These are phyloP conservation scores for Andrena chrysosceles DNA, from an alignment of 2,888 invertebrate genomes.

Conservation along the genomic window DNA sequence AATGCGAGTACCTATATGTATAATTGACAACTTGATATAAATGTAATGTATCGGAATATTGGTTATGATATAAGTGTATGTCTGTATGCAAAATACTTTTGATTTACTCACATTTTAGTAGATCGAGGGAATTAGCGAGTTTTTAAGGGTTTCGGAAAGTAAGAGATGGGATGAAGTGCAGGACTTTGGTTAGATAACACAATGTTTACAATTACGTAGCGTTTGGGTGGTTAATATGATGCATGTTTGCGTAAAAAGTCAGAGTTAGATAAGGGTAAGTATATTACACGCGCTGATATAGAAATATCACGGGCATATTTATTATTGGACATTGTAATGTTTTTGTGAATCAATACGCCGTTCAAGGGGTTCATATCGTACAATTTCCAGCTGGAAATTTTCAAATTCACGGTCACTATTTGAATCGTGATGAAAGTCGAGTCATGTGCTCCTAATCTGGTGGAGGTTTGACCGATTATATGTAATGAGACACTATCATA, in stretches of 20 bases:
- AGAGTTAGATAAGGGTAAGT: no score
- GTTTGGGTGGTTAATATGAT: no score
- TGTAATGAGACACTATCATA: neutral
- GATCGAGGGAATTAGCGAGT: neutral
- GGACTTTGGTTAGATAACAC: no score
- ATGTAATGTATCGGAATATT: neutral
- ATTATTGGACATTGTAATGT: slow-evolving; percentile 36
- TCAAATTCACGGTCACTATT: neutral
- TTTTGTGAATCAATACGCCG: neutral
- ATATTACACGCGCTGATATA: neutral
- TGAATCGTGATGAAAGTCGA: neutral
- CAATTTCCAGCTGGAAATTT: neutral
- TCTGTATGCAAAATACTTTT: neutral
- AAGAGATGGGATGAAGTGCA: no score
- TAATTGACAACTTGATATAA: neutral
- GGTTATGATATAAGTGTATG: neutral
- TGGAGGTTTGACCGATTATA: neutral
- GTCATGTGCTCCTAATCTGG: neutral
- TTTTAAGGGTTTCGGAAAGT: no score
- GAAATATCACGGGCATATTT: slow-evolving; percentile 24
- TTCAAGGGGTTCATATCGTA: no score
- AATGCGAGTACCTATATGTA: neutral
- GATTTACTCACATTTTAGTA: neutral
- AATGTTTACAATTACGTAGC: no score
- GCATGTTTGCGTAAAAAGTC: no score